Base-by-base conservation (phyloP, 2,888 invertebrate species). In the Conus canariensis region DNA sequence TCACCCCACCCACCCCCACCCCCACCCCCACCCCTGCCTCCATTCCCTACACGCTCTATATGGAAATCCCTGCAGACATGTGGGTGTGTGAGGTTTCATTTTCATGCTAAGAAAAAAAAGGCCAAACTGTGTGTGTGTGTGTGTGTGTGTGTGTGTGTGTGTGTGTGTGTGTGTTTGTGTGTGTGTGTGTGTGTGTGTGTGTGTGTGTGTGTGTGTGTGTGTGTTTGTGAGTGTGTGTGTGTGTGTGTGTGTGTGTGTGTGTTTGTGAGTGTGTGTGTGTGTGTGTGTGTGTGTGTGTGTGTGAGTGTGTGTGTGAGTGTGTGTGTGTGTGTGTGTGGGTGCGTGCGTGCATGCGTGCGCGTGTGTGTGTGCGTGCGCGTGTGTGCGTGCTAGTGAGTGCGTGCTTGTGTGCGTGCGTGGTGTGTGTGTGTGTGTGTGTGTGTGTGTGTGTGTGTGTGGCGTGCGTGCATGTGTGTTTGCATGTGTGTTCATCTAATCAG, bases 121-220 rank as follows among this genome's bases (percentile, higher is more conserved):
- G 67, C 45, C 45, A 45, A 45, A 45, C 3, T 82, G 58, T 82
- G 82, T 82, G 82, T 82, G 82, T 82, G 82, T 82, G 82, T 82
- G 82, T 82, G 82, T 82, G 82, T 82, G 82, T 82, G 82, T 82
- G 82, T 82, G 82, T 82, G 82, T 82, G 82, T 82, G 82, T 82
- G 82, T 82, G 82, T 82, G 82, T 82, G 56, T 82, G 82, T 82
- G 82, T 82, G 82, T 56, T 45, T 82, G 56, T 82, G 82, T 1
- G 82, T 82, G 14, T 82, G 82, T 58, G 58, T 82, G 58, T 82
- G 82, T 82, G 82, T 82, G 82, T 82, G 82, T 82, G 82, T 82
- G 82, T 82, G 82, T 82, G 82, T 82, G 82, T 82, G 82, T 82
- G 82, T 82, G 82, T 82, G 82, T 82, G 82, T 82, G 82, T 82